Evolutionary conservation across 2,797 vertebrate genomes (phyloP), one percentile per base, ranked within the genome.

Genomic region (Prionace glauca): DNA sequence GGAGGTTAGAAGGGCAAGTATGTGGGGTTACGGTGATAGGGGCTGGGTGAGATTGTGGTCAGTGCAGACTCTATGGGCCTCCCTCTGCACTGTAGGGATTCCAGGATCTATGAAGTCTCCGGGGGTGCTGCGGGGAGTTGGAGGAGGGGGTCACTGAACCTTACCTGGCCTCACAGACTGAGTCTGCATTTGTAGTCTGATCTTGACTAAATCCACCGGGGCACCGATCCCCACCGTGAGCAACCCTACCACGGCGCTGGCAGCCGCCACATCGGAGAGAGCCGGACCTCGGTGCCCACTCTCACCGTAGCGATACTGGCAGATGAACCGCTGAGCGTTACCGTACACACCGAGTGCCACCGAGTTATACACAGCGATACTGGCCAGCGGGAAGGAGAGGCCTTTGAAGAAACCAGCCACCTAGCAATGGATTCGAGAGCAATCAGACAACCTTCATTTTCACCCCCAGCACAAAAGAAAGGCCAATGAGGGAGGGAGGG

Each of bases 171-270:
- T 95, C 87, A 98, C 96, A 0, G 97, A 96, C 97, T 98, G 98
- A 0, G 98, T 98, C 97, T 99, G 99, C 99, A 99, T 98, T 96
- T 99, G 99, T 0, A 99, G 98, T 95, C 99, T 96, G 97, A 99
- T 99, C 98, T 99, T 99, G 79, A 99, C 98, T 96, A 99, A 97
- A 72, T 99, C 99, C 96, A 99, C 98, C 0, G 99, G 99, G 0
- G 98, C 97, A 10, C 99, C 99, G 0, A 99, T 96, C 18, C 98
- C 97, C 1, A 99, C 99, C 0, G 99, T 99, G 96, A 99, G 71
- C 41, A 98, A 95, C 0, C 99, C 99, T 0, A 97, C 98, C 96
- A 98, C 96, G 96, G 98, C 96, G 97, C 99, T 99, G 97, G 99
- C 99, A 96, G 98, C 95, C 0, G 98, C 97, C 97, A 99, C 95